Percentiles rank a stretch among this genome's conserved stretches.
Conservation (phyloP, 2,888 invertebrate genomes). For the Athalia cordata region DNA sequence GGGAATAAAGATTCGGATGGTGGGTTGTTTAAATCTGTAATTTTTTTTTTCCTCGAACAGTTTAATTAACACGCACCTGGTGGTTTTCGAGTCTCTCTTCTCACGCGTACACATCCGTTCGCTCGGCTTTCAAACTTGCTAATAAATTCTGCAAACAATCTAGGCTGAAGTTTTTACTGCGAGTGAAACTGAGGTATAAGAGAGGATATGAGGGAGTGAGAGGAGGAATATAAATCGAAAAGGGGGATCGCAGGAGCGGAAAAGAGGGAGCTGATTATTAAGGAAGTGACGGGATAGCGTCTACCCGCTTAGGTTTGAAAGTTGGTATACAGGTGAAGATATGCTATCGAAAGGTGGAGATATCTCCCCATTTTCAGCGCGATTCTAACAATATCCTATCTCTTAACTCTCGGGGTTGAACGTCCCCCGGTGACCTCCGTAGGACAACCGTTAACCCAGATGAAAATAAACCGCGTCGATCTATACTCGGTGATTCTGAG, state of each 20-base stretch:
- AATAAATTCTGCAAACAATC: background rate
- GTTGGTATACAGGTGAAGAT: conserved; percentile 19
- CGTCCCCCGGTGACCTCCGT: conserved; percentile 30
- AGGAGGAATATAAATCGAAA: conserved; percentile 34
- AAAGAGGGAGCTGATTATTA: conserved; percentile 10
- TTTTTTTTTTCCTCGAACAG: no score
- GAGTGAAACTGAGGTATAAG: conserved; percentile 5
- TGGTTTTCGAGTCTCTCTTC: no score
- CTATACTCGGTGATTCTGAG: conserved; percentile 19
- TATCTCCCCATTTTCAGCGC: conserved; percentile 1
- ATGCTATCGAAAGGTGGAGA: conserved; percentile 21
- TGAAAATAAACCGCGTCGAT: conserved; percentile 40
- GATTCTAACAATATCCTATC: conserved; percentile 33
- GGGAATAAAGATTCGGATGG: no score
- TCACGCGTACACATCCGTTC: no score
- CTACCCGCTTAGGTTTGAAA: background rate
- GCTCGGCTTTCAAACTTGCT: no score
- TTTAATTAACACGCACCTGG: no score
- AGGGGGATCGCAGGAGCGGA: background rate
- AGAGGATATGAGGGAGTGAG: conserved; percentile 26
- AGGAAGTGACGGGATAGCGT: conserved; percentile 36
- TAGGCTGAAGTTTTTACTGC: conserved; percentile 10
- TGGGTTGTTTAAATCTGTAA: no score
- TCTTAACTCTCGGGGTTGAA: conserved; percentile 35
- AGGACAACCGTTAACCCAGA: conserved; percentile 40